Evolutionary conservation across 1,140 invertebrate species (phyloP).

Genomic region (Polypedilum pembai): DNA sequence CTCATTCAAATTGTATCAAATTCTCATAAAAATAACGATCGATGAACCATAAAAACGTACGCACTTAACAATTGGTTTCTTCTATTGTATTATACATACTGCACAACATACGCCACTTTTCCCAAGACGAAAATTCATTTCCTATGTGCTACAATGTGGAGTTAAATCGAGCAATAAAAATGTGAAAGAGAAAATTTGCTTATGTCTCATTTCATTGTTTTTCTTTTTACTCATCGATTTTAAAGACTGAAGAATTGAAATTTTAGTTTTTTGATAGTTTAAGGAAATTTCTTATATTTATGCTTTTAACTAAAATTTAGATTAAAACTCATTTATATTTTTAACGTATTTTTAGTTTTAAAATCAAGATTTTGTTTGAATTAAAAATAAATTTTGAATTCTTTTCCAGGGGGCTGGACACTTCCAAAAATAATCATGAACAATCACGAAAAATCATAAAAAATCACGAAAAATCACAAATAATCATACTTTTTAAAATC

Average conservation of each 20-base stretch:
- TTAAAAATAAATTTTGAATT: too few species aligned
- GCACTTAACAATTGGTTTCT: slow-evolving; percentile 4
- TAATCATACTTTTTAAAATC: too few species aligned
- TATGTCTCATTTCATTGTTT: background rate
- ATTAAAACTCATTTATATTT: too few species aligned
- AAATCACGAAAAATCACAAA: too few species aligned
- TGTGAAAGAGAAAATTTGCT: background rate
- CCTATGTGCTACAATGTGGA: background rate
- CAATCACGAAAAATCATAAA: too few species aligned
- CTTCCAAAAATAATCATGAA: too few species aligned
- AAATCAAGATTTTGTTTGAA: too few species aligned
- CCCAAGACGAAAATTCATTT: slow-evolving; percentile 13
- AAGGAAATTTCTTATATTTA: background rate
- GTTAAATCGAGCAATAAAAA: background rate
- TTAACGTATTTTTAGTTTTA: too few species aligned
- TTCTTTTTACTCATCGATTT: too few species aligned
- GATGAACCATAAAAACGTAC: background rate
- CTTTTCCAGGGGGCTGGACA: too few species aligned
- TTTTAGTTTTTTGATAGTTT: background rate
- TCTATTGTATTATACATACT: background rate
- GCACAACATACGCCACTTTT: background rate
- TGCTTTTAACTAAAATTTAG: too few species aligned
- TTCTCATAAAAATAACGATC: slow-evolving; percentile 18
- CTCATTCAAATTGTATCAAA: slow-evolving; percentile 3
- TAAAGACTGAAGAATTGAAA: background rate